Percentiles rank a stretch among this genome's conserved stretches.
Conservation (phyloP, 2,888 invertebrate species). For the Adela reaumurella region DNA sequence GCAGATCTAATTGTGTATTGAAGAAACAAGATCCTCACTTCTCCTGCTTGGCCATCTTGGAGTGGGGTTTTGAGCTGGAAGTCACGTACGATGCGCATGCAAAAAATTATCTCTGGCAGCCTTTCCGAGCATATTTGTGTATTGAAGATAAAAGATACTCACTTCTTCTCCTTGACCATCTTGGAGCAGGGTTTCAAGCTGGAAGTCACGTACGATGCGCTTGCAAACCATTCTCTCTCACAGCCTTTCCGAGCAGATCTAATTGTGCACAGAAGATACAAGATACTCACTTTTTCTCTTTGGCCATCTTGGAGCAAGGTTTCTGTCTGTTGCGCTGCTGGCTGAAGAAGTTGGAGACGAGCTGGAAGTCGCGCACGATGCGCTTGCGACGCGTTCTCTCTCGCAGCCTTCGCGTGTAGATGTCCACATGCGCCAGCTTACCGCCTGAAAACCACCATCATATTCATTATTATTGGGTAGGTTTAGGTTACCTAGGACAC, state of each 20-base stretch:
- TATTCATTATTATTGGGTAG: too few species aligned
- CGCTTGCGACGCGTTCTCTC: slow-evolving; percentile 88
- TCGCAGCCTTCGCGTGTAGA: slow-evolving; percentile 78
- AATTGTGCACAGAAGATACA: too few species aligned
- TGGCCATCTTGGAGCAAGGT: slow-evolving; percentile 62
- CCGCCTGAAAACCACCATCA: too few species aligned
- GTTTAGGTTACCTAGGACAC: too few species aligned
- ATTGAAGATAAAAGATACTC: slow-evolving; percentile 17
- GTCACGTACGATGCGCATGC: slow-evolving; percentile 87
- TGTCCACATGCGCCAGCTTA: slow-evolving; percentile 91
- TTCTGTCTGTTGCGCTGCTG: slow-evolving; percentile 59
- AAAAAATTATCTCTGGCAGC: slow-evolving; percentile 77
- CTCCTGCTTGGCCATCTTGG: slow-evolving; percentile 73
- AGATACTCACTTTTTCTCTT: slow-evolving; percentile 71
- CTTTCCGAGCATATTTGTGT: slow-evolving; percentile 83
- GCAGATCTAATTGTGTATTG: too few species aligned
- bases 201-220: slow-evolving; percentile 86
- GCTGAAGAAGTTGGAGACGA: slow-evolving; percentile 82
- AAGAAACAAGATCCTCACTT: slow-evolving; percentile 49
- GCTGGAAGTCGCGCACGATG: slow-evolving; percentile 84
- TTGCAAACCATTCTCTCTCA: slow-evolving; percentile 86
- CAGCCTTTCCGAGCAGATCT: too few species aligned
- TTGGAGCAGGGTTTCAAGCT: slow-evolving; percentile 71
- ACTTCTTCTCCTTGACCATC: slow-evolving; percentile 60
- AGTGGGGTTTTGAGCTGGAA: slow-evolving; percentile 78